Base-by-base conservation (phyloP, 92 coral and sea anemone species). In the Bergia sp. region DNA sequence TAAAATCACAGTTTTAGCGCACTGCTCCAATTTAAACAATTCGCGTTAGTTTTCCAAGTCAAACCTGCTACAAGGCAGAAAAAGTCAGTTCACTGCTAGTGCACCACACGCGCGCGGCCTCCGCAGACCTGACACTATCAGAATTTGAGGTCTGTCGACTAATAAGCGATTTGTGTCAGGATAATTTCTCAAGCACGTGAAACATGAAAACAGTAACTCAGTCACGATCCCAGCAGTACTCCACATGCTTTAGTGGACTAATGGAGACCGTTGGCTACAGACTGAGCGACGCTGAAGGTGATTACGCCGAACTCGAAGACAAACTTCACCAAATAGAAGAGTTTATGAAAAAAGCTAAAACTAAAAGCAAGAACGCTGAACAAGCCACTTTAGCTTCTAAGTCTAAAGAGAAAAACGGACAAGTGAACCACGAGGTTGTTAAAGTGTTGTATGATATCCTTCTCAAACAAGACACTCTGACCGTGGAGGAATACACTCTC, bases 401-500 rank as follows among this genome's bases (percentile, higher is more conserved):
- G 29, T 15, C 65, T 3, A 71, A 71, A 42, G 77, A 72, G 5
- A 18, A 23, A 44, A 84, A 47, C 8, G 47, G 42, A 21, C 47
- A 36, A 42, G 77, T 83, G 1, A 69, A 44, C 57, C 73, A 23
- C 39, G 93, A 93, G 37, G 96, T 89, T 18, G 87, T 95, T 36
- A 89, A 91, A 86, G 98, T 95, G 4, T 86, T 95, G 49, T 88
- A 91, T 45, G 93, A 93, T 65, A 95, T 95, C 67, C 76, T 95
- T 15, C 74, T 88, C 55, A 80, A 92, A 77, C 98, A 95, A 84
- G 96, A 95, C 41, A 94, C 93, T 1, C 20, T 93, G 49, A 93
- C 98, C 7, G 89, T 93, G 0, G 83, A 92, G 79, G 96, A 95
- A 86, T 95, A 95, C 89, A 94, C 94, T 8, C 87, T 95, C 74